Evolutionary conservation across 2,888 invertebrate species (phyloP).

Genomic region (Candidula unifasciata): DNA sequence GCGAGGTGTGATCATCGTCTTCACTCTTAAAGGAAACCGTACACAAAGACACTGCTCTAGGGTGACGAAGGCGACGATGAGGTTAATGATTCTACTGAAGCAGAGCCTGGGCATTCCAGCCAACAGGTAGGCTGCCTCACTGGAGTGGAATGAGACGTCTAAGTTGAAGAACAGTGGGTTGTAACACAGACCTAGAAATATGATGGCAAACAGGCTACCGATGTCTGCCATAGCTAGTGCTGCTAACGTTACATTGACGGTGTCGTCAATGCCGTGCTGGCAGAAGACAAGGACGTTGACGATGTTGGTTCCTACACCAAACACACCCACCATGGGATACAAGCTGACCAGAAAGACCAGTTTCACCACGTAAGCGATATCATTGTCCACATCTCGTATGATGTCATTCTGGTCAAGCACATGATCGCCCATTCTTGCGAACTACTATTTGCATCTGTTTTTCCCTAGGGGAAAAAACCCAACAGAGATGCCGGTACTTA

Average conservation of each 20-base stretch:
- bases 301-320: slow-evolving; percentile 10
- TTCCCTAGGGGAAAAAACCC: no score
- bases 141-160: neutral
- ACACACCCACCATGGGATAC: neutral
- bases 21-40: neutral
- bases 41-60: slow-evolving; percentile 12
- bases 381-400: neutral
- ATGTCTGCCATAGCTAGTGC: neutral
- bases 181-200: neutral
- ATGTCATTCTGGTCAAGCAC: neutral
- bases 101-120: slow-evolving; percentile 6
- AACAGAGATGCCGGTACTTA: no score
- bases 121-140: neutral
- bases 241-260: slow-evolving; percentile 2
- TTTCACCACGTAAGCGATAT: neutral
- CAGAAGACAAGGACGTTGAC: slow-evolving; percentile 13
- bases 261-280: neutral
- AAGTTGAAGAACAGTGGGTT: neutral
- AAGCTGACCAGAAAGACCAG: neutral
- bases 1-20: neutral
- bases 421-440: no score
- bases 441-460: no score
- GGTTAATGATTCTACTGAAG: neutral
- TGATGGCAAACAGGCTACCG: neutral
- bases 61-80: neutral